A percentile compares a stretch with the other conserved stretches of the same genome.
Conservation (phyloP, 2,888 invertebrate species). For the Phaonia tiefii region DNA sequence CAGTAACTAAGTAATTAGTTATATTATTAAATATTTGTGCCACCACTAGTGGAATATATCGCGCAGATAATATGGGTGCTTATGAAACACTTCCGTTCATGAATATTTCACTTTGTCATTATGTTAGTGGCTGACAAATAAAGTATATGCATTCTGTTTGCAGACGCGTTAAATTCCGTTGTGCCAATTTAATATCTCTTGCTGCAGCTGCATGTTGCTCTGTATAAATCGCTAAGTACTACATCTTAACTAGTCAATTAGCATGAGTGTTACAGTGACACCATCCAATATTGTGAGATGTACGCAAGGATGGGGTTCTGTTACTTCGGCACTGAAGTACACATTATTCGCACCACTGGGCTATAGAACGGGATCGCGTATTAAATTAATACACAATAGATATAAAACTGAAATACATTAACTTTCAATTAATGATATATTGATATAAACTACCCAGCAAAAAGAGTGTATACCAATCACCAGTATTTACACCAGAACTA, state of each 20-base stretch:
- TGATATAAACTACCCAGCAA: too few relatives aligned
- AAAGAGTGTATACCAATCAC: too few relatives aligned
- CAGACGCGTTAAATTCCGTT: too few relatives aligned
- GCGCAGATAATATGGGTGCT: too few relatives aligned
- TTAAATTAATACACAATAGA: too few relatives aligned
- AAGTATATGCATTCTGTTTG: constrained; percentile 1
- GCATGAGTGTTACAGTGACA: constrained; percentile 8
- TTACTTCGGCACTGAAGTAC: neutral
- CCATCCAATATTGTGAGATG: neutral
- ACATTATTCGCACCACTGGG: neutral
- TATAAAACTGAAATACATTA: too few relatives aligned
- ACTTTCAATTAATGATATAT: too few relatives aligned
- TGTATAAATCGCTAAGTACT: neutral
- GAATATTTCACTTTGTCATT: too few relatives aligned
- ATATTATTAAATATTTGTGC: constrained; percentile 39
- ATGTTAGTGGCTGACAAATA: too few relatives aligned
- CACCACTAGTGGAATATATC: neutral
- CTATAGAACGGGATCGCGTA: too few relatives aligned
- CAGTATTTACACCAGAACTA: too few relatives aligned
- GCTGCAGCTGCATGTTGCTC: neutral
- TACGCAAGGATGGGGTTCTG: neutral
- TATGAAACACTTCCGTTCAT: too few relatives aligned
- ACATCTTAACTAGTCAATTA: neutral
- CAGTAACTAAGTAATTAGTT: constrained; percentile 30
- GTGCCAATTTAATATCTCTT: neutral